phyloP scores from a whole-genome alignment of 64 coral and sea anemone genomes.

The Actinia equina region DNA sequence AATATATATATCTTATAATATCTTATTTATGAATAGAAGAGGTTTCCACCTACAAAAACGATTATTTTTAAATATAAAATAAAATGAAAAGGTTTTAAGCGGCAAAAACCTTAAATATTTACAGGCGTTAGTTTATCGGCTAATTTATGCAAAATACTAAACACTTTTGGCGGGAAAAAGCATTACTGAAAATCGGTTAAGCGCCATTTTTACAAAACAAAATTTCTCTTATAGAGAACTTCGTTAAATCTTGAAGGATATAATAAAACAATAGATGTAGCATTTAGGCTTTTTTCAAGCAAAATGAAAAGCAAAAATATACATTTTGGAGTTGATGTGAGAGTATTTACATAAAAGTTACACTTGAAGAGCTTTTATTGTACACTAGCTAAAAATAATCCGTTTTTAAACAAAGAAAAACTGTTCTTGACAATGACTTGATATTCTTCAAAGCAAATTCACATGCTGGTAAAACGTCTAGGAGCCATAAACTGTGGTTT shows the following conservation, averaged over 20 bases:
- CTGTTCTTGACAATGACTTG: background rate
- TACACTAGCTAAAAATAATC: background rate
- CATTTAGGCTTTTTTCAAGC: background rate
- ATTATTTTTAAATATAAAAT: no score
- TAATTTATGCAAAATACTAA: background rate
- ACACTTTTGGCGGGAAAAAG: background rate
- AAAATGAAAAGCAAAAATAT: background rate
- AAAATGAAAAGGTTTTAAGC: background rate
- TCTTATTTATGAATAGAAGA: no score
- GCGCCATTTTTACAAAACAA: background rate
- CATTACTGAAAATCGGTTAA: background rate
- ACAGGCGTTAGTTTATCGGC: background rate
- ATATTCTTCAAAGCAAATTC: background rate
- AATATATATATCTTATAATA: no score
- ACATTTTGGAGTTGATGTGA: background rate
- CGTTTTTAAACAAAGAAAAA: background rate
- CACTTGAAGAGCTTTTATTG: background rate
- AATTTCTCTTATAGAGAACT: background rate
- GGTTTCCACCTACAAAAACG: no score
- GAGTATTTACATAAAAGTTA: background rate
- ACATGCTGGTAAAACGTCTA: background rate
- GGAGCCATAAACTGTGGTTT: background rate
- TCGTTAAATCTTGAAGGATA: background rate
- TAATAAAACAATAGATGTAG: background rate
- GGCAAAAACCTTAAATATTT: background rate